A percentile compares a stretch with the other conserved stretches of the same genome.
Conservation (phyloP, 1,140 invertebrate species). For the Sarcophaga peregrina region DNA sequence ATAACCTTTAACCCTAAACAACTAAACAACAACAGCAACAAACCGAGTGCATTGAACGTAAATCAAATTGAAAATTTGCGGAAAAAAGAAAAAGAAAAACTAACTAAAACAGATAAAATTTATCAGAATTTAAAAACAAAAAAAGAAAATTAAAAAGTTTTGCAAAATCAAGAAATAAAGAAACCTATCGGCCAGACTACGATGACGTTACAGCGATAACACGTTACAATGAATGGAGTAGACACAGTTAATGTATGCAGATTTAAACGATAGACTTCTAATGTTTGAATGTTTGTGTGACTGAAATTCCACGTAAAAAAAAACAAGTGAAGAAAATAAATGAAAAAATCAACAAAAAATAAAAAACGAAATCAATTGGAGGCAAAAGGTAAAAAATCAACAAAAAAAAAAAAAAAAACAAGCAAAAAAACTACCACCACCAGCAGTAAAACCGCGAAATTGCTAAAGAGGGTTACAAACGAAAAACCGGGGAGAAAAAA, state of each 20-base stretch:
- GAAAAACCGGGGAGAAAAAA: no score
- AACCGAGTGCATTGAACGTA: no score
- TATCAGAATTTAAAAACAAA: background rate
- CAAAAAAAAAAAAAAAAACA: background rate
- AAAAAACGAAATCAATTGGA: no score
- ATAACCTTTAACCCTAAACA: no score
- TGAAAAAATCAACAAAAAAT: background rate
- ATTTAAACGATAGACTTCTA: background rate
- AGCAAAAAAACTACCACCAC: no score
- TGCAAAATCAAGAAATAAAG: background rate
- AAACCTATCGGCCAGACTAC: background rate
- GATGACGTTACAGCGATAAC: background rate
- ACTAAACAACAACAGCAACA: no score
- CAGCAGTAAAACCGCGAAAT: no score
- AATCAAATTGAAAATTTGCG: no score
- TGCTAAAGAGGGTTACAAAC: background rate
- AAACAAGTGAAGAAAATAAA: background rate
- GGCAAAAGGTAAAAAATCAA: background rate
- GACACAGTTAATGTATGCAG: slow-evolving; percentile 1
- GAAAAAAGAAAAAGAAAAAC: no score
- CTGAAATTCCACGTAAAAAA: background rate
- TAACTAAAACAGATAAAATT: no score
- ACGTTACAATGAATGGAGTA: background rate
- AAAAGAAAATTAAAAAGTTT: background rate
- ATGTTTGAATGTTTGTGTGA: no score